Evolutionary conservation across 2,113 vertebrate genomes (phyloP).

Genomic region (Lota lota): DNA sequence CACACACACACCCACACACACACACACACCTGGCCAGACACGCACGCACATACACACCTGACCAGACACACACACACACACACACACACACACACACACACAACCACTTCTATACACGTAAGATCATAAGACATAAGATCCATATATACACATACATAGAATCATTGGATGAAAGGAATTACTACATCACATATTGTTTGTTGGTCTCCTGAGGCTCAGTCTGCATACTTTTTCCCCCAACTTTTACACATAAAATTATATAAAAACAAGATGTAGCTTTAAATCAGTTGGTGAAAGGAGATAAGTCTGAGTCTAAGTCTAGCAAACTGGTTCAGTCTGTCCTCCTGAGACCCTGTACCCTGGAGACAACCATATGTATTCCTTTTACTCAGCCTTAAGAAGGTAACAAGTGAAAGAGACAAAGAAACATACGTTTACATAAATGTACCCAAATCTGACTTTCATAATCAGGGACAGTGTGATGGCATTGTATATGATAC

Average conservation of each 20-base stretch:
- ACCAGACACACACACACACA: slow-evolving; percentile 6
- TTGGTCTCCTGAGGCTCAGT: slow-evolving; percentile 20
- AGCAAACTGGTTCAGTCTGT: slow-evolving; percentile 55
- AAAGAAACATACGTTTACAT: too few species aligned
- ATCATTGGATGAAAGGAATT: background rate
- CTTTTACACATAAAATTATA: slow-evolving; percentile 61
- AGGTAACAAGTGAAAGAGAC: slow-evolving; percentile 16
- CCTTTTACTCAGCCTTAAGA: slow-evolving; percentile 55
- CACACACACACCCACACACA: slow-evolving; percentile 4
- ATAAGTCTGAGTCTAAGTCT: slow-evolving; percentile 42
- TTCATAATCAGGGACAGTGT: too few species aligned
- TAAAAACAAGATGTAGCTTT: slow-evolving; percentile 67
- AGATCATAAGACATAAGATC: background rate
- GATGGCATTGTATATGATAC: too few species aligned
- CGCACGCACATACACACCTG: slow-evolving; percentile 22
- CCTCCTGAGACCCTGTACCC: slow-evolving; percentile 20
- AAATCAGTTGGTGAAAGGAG: slow-evolving; percentile 57
- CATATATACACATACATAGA: background rate
- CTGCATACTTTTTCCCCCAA: slow-evolving; percentile 63
- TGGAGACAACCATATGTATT: slow-evolving; percentile 56
- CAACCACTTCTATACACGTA: background rate
- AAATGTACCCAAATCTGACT: too few species aligned
- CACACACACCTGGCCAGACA: slow-evolving; percentile 62
- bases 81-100: slow-evolving; percentile 5
- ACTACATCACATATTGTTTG: slow-evolving; percentile 9